Percentiles rank a stretch among this genome's conserved stretches.
phyloP scores from a whole-genome alignment of 1,140 invertebrate species.

The Lamellibrachia luymesi region DNA sequence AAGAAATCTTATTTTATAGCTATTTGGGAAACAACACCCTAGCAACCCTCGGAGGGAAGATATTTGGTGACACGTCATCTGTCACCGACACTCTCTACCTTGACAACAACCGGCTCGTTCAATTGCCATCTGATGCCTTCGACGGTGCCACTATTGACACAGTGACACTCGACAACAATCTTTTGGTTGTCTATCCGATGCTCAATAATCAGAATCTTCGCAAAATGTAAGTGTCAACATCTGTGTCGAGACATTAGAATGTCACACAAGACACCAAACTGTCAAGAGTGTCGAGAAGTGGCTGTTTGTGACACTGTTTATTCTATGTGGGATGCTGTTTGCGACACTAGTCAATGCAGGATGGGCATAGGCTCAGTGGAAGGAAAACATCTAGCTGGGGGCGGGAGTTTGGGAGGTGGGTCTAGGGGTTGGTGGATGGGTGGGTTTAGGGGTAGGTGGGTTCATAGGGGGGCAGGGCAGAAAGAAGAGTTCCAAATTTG shows the following conservation, averaged over 20 bases:
- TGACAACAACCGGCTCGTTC: neutral
- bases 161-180: constrained; percentile 9
- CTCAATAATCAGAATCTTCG: neutral
- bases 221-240: constrained; percentile 4
- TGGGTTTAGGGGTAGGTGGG: no score
- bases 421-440: no score
- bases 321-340: no score
- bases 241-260: neutral
- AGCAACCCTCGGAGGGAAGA: neutral
- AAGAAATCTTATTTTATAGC: neutral
- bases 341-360: no score
- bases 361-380: no score
- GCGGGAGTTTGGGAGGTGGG: no score
- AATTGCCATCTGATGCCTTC: neutral
- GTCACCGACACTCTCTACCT: neutral
- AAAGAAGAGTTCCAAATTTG: no score
- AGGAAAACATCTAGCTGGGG: no score
- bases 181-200: neutral
- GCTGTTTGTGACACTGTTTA: no score
- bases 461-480: no score
- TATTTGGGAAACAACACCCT: neutral
- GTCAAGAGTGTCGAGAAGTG: no score
- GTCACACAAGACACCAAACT: neutral
- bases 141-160: neutral
- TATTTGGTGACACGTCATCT: constrained; percentile 10